Base-by-base conservation (phyloP, 2,113 vertebrate genomes). In the Centrocercus urophasianus region DNA sequence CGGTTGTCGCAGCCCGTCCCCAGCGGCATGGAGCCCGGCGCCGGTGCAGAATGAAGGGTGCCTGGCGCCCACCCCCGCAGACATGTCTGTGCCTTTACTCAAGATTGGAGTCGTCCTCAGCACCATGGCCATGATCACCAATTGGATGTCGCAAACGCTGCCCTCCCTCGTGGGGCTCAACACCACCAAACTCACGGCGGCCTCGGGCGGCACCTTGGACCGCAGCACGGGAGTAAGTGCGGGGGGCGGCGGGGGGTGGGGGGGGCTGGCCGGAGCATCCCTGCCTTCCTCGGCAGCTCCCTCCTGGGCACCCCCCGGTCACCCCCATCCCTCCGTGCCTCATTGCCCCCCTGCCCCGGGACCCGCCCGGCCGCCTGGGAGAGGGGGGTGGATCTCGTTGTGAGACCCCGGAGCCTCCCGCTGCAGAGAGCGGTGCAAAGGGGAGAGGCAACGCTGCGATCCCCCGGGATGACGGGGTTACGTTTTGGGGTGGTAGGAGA, bases 61-160 rank as follows among this genome's bases (percentile, higher is more conserved):
- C 98, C 97, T 96, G 85, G 48, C 91, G 90, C 91, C 91, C 93
- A 76, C 89, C 74, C 96, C 81, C 96, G 98, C 97, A 97, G 98
- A 98, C 95, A 99, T 99, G 99, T 98, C 99, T 97, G 98, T 99
- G 97, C 99, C 99, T 96, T 97, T 99, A 98, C 98, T 99, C 78
- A 99, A 99, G 98, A 99, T 99, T 97, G 99, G 99, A 94, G 99
- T 99, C 88, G 99, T 99, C 98, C 99, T 99, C 89, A 99, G 99
- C 98, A 99, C 99, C 97, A 99, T 99, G 99, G 99, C 99, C 90
- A 99, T 99, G 99, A 99, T 99, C 97, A 99, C 99, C 98, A 99
- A 99, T 98, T 99, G 99, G 99, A 99, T 99, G 99, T 99, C 99
- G 97, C 99, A 99, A 98, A 99, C 99, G 83, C 98, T 99, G 97